Base-by-base conservation (phyloP, 2,888 invertebrate species). In the Stegophylla sp. region DNA sequence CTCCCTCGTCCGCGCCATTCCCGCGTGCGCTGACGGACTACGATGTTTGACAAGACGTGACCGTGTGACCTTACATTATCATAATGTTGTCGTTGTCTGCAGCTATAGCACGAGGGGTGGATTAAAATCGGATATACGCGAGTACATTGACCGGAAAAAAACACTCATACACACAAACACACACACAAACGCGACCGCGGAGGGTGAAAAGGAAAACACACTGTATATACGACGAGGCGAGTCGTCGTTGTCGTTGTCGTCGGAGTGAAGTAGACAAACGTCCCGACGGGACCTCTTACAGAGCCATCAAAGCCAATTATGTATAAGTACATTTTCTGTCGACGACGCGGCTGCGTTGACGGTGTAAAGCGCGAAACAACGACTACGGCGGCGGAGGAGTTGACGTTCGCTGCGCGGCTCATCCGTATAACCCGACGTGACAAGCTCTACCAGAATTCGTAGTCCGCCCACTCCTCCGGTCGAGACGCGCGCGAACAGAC, bases 281-380 rank as follows among this genome's bases (percentile, higher is more conserved):
- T 20, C 41, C 59, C 74, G 63, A 13, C 41, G 66, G 41, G 26
- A 59, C 48, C 48, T 61, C 69, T 67, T 48, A 69, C 75, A 79
- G 61, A 79, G 59, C 79, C 48, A 69, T 79, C 79, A 79, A 23
- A 71, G 69, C 79, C 79, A 79, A 79, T 79, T 79, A 79, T 48
- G 67, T 56, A n/a, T n/a, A 69, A 79, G 69, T 79, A 79, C 69
- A 34, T 76, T 75, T 48, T 45, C n/a, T n/a, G n/a, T n/a, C n/a
- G n/a, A n/a, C n/a, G n/a, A n/a, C n/a, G n/a, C n/a, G n/a, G n/a
- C n/a, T n/a, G n/a, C 28, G 77, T 59, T 45, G 53, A 23, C 53
- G 53, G 45, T 28, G 34, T 26, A 48, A 63, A 48, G 20, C 74
- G 20, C 15, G 69, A 69, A 71, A 77, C n/a, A 12, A 2, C 26